phyloP scores from a whole-genome alignment of 2,113 vertebrate species.

The Tringa solitaria region DNA sequence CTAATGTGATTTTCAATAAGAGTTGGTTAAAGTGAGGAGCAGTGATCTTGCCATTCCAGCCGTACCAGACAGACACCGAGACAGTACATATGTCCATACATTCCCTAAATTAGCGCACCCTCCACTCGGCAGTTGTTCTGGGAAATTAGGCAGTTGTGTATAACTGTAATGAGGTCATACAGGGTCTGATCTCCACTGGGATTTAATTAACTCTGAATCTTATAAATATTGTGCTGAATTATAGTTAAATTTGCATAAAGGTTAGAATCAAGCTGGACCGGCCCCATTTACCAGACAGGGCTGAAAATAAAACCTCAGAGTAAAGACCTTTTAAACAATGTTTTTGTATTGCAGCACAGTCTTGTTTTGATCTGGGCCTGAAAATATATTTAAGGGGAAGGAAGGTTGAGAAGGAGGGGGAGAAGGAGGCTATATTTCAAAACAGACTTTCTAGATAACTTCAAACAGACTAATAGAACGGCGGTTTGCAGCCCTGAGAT shows the following conservation, averaged over 20 bases:
- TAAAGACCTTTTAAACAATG: background rate
- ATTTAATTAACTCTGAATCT: slow-evolving; percentile 77
- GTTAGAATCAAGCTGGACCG: slow-evolving; percentile 58
- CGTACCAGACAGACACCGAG: slow-evolving; percentile 42
- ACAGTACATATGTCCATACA: slow-evolving; percentile 57
- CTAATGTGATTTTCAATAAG: slow-evolving; percentile 61
- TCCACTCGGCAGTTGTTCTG: slow-evolving; percentile 54
- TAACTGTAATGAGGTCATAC: slow-evolving; percentile 74
- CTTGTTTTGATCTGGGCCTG: slow-evolving; percentile 41
- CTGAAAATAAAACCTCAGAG: background rate
- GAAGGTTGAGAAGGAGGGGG: background rate
- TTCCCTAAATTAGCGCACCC: slow-evolving; percentile 51
- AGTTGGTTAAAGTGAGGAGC: slow-evolving; percentile 8
- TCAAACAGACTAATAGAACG: slow-evolving; percentile 67
- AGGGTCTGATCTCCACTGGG: slow-evolving; percentile 72
- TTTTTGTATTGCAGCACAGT: background rate
- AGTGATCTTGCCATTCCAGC: background rate
- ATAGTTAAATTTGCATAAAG: slow-evolving; percentile 71
- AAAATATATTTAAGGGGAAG: slow-evolving; percentile 49
- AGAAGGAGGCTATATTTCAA: slow-evolving; percentile 55
- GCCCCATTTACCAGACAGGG: background rate
- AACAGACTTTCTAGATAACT: slow-evolving; percentile 64
- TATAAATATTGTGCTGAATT: slow-evolving; percentile 76
- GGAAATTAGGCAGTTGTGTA: slow-evolving; percentile 69
- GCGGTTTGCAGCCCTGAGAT: slow-evolving; percentile 55